Percentiles rank a stretch among this genome's conserved stretches.
phyloP scores from a whole-genome alignment of 2,888 invertebrate species.

The Cephus pulcher region DNA sequence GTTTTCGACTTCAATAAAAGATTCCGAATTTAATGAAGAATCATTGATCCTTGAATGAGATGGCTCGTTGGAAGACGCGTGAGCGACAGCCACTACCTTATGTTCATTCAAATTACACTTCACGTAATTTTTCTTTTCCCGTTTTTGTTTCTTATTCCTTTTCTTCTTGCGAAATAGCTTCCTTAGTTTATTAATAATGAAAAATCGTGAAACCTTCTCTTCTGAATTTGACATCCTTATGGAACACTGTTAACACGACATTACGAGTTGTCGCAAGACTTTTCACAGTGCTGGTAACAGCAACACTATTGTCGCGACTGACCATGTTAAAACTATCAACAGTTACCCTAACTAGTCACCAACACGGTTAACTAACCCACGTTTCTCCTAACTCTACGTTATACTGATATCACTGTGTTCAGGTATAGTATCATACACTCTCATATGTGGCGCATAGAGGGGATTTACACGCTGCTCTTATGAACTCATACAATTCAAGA shows the following conservation, averaged over 20 bases:
- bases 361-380: background rate
- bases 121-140: background rate
- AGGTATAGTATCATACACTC: background rate
- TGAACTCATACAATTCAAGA: background rate
- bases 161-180: slow-evolving; percentile 22
- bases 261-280: background rate
- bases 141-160: slow-evolving; percentile 9
- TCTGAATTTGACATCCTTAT: slow-evolving; percentile 28
- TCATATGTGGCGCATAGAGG: slow-evolving; percentile 15
- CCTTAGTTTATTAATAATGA: slow-evolving; percentile 26
- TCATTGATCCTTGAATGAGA: background rate
- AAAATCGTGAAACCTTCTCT: background rate
- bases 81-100: too few species aligned
- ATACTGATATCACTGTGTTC: background rate
- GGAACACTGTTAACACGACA: background rate
- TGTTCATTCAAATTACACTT: background rate
- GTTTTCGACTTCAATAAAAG: background rate
- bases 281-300: background rate
- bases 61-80: background rate
- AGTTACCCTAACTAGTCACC: background rate
- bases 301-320: background rate
- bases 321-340: background rate
- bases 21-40: background rate
- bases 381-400: background rate
- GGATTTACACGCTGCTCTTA: slow-evolving; percentile 26